Conservation (phyloP, 2,797 vertebrate genomes). For the Stomatorhinus walkeri region DNA sequence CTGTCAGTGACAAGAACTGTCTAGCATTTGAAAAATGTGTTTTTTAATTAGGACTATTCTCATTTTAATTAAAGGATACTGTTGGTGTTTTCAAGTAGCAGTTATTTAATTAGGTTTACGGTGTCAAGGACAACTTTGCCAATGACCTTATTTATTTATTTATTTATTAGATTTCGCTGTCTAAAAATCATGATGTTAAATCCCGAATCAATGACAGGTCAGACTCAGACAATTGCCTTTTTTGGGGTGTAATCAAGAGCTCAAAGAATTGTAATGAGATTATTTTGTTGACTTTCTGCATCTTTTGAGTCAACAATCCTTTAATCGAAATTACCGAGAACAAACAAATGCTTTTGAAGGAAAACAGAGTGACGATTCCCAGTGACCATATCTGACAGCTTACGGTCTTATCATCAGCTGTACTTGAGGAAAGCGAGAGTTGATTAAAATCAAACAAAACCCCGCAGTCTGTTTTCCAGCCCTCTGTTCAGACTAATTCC, state of each 20-base stretch:
- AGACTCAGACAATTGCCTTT: slow-evolving; percentile 17
- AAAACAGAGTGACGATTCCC: neutral
- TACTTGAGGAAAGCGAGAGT: slow-evolving; percentile 14
- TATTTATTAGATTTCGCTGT: neutral
- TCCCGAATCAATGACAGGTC: slow-evolving; percentile 11
- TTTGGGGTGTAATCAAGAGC: neutral
- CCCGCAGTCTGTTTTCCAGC: neutral
- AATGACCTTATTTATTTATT: neutral
- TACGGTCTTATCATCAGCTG: slow-evolving; percentile 29
- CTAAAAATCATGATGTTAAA: slow-evolving; percentile 10
- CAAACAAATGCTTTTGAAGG: slow-evolving; percentile 27
- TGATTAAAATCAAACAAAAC: slow-evolving; percentile 16
- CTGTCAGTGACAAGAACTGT: neutral
- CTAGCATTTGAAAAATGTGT: neutral
- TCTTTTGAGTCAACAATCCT: slow-evolving; percentile 32
- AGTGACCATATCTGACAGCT: slow-evolving; percentile 23
- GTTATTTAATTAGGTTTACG: slow-evolving; percentile 1
- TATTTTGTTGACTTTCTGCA: slow-evolving; percentile 19
- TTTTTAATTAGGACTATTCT: neutral
- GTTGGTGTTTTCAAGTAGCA: slow-evolving; percentile 4
- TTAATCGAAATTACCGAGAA: slow-evolving; percentile 33
- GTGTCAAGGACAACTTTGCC: slow-evolving; percentile 1
- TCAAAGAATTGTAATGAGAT: slow-evolving; percentile 16
- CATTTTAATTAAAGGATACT: slow-evolving; percentile 17
- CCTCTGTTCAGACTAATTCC: neutral